Percentiles rank a stretch among this genome's conserved stretches.
phyloP scores from a whole-genome alignment of 2,113 vertebrate genomes.

The Poeciliopsis turrubarensis region DNA sequence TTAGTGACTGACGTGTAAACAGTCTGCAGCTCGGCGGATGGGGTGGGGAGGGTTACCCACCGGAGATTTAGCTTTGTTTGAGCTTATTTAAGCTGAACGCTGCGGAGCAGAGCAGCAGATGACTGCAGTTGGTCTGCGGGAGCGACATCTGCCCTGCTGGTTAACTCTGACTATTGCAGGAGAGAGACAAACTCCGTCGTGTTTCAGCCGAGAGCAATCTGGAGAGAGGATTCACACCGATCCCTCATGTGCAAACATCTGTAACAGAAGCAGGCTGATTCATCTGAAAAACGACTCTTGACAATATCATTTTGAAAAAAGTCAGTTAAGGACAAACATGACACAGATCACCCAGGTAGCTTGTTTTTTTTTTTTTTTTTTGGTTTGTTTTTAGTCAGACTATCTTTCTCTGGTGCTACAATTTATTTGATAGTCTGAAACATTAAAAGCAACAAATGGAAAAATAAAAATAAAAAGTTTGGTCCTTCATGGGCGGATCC shows the following conservation, averaged over 20 bases:
- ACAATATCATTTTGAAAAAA: background rate
- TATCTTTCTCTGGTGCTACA: too few relatives aligned
- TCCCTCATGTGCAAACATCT: background rate
- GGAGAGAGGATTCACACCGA: background rate
- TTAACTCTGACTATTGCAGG: conserved; percentile 38
- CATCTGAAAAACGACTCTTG: background rate
- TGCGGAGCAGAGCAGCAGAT: background rate
- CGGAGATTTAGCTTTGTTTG: background rate
- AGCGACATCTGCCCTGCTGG: conserved; percentile 63
- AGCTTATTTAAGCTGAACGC: background rate
- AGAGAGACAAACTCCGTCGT: background rate
- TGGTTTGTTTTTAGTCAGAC: too few relatives aligned
- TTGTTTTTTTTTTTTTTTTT: too few relatives aligned
- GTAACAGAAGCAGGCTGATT: background rate
- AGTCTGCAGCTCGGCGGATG: background rate
- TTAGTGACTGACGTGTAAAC: background rate
- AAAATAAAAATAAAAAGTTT: too few relatives aligned
- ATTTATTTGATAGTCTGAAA: too few relatives aligned
- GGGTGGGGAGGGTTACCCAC: background rate
- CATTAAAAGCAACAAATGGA: too few relatives aligned
- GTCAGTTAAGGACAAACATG: background rate
- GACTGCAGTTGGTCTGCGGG: conserved; percentile 2
- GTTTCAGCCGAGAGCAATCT: conserved; percentile 8
- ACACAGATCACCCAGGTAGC: background rate
- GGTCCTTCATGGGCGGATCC: too few relatives aligned